Percentiles rank a stretch among this genome's conserved stretches.
Conservation (phyloP, 2,797 vertebrate species). For the Sitta carolinensis region DNA sequence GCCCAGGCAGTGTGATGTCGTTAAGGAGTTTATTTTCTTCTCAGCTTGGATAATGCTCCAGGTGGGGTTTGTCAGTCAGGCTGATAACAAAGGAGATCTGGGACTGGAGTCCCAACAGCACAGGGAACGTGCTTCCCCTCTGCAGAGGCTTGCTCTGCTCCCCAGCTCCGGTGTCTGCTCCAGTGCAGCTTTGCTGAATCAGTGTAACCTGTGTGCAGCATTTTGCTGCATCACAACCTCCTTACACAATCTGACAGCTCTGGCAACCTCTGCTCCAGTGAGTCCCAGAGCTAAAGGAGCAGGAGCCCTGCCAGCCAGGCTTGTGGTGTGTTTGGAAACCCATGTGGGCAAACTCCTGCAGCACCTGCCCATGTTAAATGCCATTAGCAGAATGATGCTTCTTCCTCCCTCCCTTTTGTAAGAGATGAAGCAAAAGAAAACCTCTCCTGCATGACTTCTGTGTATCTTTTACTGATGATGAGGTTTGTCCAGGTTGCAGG, state of each 20-base stretch:
- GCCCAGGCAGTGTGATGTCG: fast-evolving
- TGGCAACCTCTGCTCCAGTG: slow-evolving; percentile 38
- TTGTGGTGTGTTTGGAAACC: slow-evolving; percentile 11
- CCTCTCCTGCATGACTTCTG: not conserved
- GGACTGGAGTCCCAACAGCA: not conserved
- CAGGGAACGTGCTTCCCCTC: not conserved
- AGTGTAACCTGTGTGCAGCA: fast-evolving
- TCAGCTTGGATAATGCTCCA: not conserved
- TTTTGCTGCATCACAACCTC: slow-evolving; percentile 30
- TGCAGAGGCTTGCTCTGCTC: not conserved
- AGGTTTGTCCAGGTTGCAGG: not conserved
- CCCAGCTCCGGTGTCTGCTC: not conserved
- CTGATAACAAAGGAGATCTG: not conserved
- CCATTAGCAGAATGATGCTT: not conserved
- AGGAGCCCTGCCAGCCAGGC: slow-evolving; percentile 1
- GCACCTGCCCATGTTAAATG: not conserved
- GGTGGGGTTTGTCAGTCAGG: not conserved
- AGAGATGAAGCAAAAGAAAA: slow-evolving; percentile 6
- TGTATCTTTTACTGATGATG: not conserved
- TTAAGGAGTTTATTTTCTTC: not conserved
- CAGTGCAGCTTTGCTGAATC: not conserved
- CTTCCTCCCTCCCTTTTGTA: slow-evolving; percentile 14
- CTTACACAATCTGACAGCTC: not conserved
- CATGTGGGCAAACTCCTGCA: not conserved
- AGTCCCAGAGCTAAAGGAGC: not conserved